Conservation (phyloP, 92 coral and sea anemone genomes). For the Hydrozoanthus gracilis region DNA sequence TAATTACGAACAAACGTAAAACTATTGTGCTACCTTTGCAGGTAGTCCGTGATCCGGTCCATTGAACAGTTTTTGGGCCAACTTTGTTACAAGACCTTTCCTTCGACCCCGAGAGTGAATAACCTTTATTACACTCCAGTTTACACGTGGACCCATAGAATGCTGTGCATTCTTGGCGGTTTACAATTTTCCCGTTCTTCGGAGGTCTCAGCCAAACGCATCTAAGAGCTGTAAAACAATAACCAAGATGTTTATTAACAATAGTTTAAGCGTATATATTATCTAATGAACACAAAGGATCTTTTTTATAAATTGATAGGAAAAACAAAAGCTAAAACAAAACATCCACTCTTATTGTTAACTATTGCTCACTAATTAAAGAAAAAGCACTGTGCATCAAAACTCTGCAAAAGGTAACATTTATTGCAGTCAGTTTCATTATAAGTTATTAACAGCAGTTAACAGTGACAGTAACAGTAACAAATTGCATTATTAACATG, state of each 20-base stretch:
- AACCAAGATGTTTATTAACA: neutral
- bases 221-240: neutral
- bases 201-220: neutral
- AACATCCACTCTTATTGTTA: too few relatives aligned
- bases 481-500: too few relatives aligned
- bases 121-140: neutral
- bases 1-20: neutral
- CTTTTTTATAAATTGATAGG: too few relatives aligned
- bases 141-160: neutral
- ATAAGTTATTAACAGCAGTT: too few relatives aligned
- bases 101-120: neutral
- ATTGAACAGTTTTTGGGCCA: conserved; percentile 10
- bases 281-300: too few relatives aligned
- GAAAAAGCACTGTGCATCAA: too few relatives aligned
- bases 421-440: too few relatives aligned
- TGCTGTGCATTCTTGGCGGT: neutral
- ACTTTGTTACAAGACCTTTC: conserved; percentile 4
- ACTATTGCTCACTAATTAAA: too few relatives aligned
- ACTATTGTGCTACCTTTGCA: conserved; percentile 1
- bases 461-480: too few relatives aligned
- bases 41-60: conserved; percentile 2
- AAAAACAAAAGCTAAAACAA: too few relatives aligned
- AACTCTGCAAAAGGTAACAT: too few relatives aligned
- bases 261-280: too few relatives aligned
- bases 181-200: neutral